Evolutionary conservation across 2,888 invertebrate species (phyloP), one percentile per base, ranked within the genome.

Genomic region (Pyrocoelia pectoralis): DNA sequence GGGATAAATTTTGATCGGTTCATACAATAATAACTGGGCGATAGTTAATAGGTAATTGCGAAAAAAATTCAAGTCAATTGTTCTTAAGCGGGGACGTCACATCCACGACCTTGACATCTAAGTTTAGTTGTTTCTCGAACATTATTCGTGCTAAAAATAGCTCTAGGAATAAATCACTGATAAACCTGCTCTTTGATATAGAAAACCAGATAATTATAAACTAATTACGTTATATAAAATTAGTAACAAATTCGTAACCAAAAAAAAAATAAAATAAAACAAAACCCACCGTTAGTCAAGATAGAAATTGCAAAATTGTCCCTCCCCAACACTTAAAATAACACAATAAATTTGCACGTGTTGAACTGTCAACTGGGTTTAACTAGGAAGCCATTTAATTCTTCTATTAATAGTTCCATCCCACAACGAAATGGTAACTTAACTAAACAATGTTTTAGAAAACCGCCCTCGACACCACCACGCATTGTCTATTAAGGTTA

Each of bases 101-200:
- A 2, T 2, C 12, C 6, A 12, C 38, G 59, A 49, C 59, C 59
- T 59, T 59, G 59, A 54, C 59, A 59, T 49, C 59, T 49, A 59
- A 59, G 48, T 59, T 53, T 48, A 59, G 53, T 51, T 38, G 19
- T 40, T 57, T 56, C 49, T 38, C 38, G n/a, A 46, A 51, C 50
- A 52, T 58, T 52, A 58, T 14, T 10, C n/a, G 18, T 15, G 18
- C 46, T 46, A 46, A 46, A 46, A 46, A 46, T 46, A 46, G 8
- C 46, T 46, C 2, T 15, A 46, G 46, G 15, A 17, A 17, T 46
- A 18, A 46, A 15, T 17, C 14, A 15, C 46, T 46, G 46, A 46
- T 46, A 46, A 46, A 46, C 46, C 46, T 46, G 46, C 46, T 46
- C 10, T 46, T 46, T 46, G 46, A 46, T 46, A 38, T 15, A 43